phyloP scores from a whole-genome alignment of 2,888 invertebrate species.

The Aplocera efformata region DNA sequence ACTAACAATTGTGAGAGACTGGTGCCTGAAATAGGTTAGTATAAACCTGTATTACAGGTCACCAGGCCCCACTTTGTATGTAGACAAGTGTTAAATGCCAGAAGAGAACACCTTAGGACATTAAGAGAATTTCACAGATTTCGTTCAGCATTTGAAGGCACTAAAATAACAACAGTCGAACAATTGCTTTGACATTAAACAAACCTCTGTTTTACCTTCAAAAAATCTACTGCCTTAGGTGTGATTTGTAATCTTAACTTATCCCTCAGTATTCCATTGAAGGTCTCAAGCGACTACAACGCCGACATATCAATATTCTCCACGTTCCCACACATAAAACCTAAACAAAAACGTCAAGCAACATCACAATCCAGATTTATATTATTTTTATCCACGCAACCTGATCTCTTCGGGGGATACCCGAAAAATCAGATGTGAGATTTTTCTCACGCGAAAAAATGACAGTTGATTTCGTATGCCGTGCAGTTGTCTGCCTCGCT shows the following conservation, averaged over 20 bases:
- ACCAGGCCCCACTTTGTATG: no score
- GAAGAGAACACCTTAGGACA: no score
- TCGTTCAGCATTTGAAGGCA: no score
- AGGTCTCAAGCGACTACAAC: conserved; percentile 2
- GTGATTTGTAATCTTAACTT: neutral
- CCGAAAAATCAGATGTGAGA: conserved; percentile 70
- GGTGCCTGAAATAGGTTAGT: no score
- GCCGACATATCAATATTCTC: conserved; percentile 20
- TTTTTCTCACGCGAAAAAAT: conserved; percentile 80
- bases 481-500: conserved; percentile 54
- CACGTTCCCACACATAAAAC: conserved; percentile 26
- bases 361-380: conserved; percentile 61
- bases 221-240: neutral
- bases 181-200: no score
- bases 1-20: no score
- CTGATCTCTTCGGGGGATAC: conserved; percentile 66
- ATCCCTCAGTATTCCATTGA: no score
- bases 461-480: conserved; percentile 70
- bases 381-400: conserved; percentile 62
- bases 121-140: no score
- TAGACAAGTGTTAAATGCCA: no score
- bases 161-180: no score
- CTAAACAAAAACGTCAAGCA: conserved; percentile 29
- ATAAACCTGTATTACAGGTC: no score
- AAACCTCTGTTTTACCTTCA: no score